phyloP scores from a whole-genome alignment of 2,888 invertebrate genomes.

The Patella pellucida region DNA sequence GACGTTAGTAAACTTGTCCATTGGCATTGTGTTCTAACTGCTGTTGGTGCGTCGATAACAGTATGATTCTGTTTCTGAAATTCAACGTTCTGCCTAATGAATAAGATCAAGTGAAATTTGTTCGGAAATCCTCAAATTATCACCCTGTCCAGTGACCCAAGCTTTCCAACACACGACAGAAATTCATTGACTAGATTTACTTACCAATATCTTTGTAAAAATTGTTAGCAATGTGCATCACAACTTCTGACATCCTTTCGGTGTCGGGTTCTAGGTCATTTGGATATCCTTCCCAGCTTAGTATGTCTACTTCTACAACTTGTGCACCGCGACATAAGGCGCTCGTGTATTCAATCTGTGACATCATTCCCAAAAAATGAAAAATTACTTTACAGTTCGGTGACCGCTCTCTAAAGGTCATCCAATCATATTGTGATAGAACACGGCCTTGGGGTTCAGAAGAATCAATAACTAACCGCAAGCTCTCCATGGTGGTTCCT shows the following conservation, averaged over 20 bases:
- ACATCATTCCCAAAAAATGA: conserved; percentile 21
- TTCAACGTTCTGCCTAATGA: no score
- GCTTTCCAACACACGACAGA: no score
- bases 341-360: conserved; percentile 15
- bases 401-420: background rate
- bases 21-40: no score
- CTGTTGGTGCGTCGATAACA: no score
- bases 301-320: conserved; percentile 15
- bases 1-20: no score
- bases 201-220: conserved; percentile 14
- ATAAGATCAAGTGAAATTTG: no score
- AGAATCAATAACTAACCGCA: conserved; percentile 19
- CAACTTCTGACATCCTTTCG: conserved; percentile 21
- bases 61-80: no score
- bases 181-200: background rate
- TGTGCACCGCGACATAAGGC: conserved; percentile 14
- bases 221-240: conserved; percentile 11
- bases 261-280: conserved; percentile 16
- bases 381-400: conserved; percentile 18
- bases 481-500: conserved; percentile 2
- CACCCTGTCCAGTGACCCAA: no score
- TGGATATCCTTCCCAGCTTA: conserved; percentile 23
- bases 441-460: conserved; percentile 13
- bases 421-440: conserved; percentile 15
- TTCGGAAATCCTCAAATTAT: no score